phyloP scores from a whole-genome alignment of 2,113 vertebrate species.

The Macrotus californicus region DNA sequence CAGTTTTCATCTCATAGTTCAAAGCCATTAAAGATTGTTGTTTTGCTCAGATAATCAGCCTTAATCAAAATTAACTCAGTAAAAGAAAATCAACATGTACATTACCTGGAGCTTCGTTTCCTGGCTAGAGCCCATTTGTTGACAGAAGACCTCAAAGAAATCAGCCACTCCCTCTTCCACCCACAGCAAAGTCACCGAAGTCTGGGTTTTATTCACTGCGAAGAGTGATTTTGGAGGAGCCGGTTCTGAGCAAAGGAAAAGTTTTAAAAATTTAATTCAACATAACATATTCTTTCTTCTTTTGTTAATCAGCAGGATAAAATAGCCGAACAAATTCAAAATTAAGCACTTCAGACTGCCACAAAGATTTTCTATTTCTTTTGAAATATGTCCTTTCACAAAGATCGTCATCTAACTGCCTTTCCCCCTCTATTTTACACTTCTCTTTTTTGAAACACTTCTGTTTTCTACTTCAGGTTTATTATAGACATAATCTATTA shows the following conservation, averaged over 20 bases:
- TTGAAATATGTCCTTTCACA: neutral
- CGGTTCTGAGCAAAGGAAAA: conserved; percentile 82
- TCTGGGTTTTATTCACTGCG: conserved; percentile 92
- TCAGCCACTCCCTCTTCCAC: conserved; percentile 94
- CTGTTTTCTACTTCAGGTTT: conserved; percentile 71
- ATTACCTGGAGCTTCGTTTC: conserved; percentile 84
- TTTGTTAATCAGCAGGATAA: neutral
- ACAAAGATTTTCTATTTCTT: conserved; percentile 17
- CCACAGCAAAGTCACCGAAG: conserved; percentile 93
- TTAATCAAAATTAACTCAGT: neutral
- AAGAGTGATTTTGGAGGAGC: conserved; percentile 91
- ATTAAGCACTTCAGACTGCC: neutral
- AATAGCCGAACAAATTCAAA: neutral
- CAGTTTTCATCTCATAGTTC: neutral
- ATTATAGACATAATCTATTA: conserved; percentile 56
- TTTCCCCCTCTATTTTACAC: conserved; percentile 54
- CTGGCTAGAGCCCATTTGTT: conserved; percentile 73
- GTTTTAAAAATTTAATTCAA: neutral
- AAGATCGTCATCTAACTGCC: neutral
- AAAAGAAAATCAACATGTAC: neutral
- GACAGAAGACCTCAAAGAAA: conserved; percentile 91
- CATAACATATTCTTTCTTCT: conserved; percentile 23
- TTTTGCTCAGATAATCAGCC: neutral
- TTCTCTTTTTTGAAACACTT: conserved; percentile 73
- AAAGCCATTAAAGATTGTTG: neutral